A percentile compares a stretch with the other conserved stretches of the same genome.
Evolutionary conservation across 2,113 vertebrate genomes (phyloP).

Genomic region (Odocoileus hemionus): DNA sequence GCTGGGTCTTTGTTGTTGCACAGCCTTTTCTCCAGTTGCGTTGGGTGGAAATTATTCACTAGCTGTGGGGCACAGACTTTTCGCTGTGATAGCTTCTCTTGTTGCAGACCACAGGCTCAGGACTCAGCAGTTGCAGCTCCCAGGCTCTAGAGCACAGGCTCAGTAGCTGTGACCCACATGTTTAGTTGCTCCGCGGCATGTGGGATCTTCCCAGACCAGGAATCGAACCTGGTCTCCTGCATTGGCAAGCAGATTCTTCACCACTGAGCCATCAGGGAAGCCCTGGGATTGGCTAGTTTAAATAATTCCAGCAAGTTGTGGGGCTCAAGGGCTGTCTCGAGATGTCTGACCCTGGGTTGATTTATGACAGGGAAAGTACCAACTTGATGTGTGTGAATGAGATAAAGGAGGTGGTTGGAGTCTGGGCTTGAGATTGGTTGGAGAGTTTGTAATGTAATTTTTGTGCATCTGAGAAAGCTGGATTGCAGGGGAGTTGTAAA

Average conservation of each 20-base stretch:
- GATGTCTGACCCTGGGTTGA: not conserved
- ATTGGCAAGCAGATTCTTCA: not conserved
- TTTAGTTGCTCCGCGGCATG: fast-evolving
- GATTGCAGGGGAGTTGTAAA: not conserved
- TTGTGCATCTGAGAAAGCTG: not conserved
- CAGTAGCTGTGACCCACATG: not conserved
- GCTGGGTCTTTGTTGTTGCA: not conserved
- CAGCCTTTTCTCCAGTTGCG: not conserved
- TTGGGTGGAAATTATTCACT: not conserved
- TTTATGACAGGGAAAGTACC: not conserved
- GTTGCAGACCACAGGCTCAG: not conserved
- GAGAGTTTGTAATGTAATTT: not conserved
- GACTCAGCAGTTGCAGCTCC: not conserved
- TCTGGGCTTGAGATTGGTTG: no score
- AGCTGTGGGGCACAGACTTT: not conserved
- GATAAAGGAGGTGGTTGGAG: not conserved
- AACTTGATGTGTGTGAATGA: not conserved
- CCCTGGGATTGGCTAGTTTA: not conserved
- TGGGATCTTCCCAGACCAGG: not conserved
- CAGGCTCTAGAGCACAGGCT: not conserved
- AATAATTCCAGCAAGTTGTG: not conserved
- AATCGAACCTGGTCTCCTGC: not conserved
- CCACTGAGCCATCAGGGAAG: not conserved
- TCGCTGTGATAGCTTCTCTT: not conserved
- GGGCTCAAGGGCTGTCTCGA: not conserved